Evolutionary conservation across 2,797 vertebrate genomes (phyloP).

Genomic region (Choloepus didactylus): DNA sequence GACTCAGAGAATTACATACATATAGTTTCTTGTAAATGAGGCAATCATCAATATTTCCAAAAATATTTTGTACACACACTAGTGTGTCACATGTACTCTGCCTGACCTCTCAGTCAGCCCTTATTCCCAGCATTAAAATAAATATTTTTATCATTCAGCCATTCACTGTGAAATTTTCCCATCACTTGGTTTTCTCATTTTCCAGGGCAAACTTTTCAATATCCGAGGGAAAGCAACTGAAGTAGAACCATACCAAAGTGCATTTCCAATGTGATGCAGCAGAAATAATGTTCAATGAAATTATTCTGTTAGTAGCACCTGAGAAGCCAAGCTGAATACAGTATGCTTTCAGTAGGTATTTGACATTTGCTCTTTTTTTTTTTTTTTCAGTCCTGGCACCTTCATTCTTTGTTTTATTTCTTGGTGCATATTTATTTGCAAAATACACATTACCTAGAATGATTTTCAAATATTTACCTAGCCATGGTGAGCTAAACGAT

Average conservation of each 20-base stretch:
- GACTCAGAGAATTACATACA: neutral
- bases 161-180: slow-evolving; percentile 15
- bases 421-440: neutral
- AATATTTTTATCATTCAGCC: slow-evolving; percentile 63
- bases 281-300: slow-evolving; percentile 65
- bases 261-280: slow-evolving; percentile 52
- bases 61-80: neutral
- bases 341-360: neutral
- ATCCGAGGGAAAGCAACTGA: slow-evolving; percentile 47
- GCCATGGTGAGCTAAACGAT: neutral
- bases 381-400: neutral
- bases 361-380: neutral
- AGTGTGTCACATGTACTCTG: neutral
- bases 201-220: slow-evolving; percentile 48
- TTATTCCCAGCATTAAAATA: slow-evolving; percentile 61
- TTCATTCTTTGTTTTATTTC: slow-evolving; percentile 15
- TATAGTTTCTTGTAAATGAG: neutral
- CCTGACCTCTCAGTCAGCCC: slow-evolving; percentile 25
- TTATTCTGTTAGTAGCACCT: slow-evolving; percentile 11
- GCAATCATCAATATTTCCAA: neutral
- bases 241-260: slow-evolving; percentile 61
- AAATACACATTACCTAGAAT: neutral
- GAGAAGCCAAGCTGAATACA: slow-evolving; percentile 7
- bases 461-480: slow-evolving; percentile 24
- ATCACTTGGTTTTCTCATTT: slow-evolving; percentile 72